These are phyloP conservation scores for Drosophila nigritarsus DNA, from an alignment of 2,888 invertebrate genomes.

Conservation along the genomic window DNA sequence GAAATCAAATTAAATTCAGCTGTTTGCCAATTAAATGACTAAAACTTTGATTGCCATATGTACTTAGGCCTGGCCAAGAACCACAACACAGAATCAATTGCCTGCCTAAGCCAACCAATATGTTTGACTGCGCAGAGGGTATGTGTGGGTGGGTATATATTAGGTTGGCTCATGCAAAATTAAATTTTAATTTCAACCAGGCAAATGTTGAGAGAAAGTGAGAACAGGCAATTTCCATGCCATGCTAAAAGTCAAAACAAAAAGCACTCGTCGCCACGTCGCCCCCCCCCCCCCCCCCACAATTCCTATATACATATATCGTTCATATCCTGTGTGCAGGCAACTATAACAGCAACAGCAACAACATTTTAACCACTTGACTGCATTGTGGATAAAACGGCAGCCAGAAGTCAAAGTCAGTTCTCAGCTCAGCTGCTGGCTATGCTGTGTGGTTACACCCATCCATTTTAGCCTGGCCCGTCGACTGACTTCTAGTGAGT, in stretches of 20 bases:
- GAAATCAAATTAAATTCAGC: conserved; percentile 45
- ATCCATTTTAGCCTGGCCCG: background rate
- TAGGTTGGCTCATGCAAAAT: conserved; percentile 66
- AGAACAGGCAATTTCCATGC: conserved; percentile 69
- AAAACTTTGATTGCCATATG: conserved; percentile 10
- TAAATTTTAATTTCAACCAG: conserved; percentile 72
- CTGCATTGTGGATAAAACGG: conserved; percentile 77
- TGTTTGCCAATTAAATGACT: conserved; percentile 27
- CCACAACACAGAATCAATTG: conserved; percentile 69
- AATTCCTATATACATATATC: conserved; percentile 20
- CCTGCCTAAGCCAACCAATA: conserved; percentile 55
- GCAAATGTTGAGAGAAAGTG: conserved; percentile 64
- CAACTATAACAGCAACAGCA: conserved; percentile 18
- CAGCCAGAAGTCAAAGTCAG: conserved; percentile 68
- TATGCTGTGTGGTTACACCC: background rate
- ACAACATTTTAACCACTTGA: conserved; percentile 74
- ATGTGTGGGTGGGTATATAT: background rate
- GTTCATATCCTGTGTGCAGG: conserved; percentile 5
- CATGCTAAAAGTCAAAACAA: conserved; percentile 37
- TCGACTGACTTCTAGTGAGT: conserved; percentile 35
- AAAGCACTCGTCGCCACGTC: conserved; percentile 28
- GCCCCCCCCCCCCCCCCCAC: background rate
- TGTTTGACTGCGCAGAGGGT: conserved; percentile 24
- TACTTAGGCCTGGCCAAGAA: conserved; percentile 6
- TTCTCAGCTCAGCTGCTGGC: conserved; percentile 51